A percentile compares a stretch with the other conserved stretches of the same genome.
Conservation (phyloP, 1,140 invertebrate species). For the Dufourea novaeangliae region DNA sequence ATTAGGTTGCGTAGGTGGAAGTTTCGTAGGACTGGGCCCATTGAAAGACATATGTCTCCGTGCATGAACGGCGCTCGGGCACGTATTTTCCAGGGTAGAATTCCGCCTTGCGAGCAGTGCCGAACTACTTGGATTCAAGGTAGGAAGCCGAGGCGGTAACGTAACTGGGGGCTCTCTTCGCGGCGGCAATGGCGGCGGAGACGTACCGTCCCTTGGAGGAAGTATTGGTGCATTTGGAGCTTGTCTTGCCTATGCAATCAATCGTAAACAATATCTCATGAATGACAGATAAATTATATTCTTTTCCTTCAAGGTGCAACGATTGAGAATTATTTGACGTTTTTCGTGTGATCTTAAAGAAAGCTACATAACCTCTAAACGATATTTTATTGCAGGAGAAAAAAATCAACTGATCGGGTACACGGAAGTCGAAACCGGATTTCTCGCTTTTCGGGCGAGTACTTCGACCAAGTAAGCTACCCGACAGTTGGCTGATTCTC, state of each 20-base stretch:
- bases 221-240: conserved; percentile 84
- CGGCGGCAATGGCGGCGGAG: conserved; percentile 85
- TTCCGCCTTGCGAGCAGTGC: conserved; percentile 78
- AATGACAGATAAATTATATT: background rate
- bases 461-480: too few species aligned
- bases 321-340: background rate
- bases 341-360: too few species aligned
- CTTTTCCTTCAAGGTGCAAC: background rate
- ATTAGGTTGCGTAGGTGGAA: conserved; percentile 79
- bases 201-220: conserved; percentile 83
- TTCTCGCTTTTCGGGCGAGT: too few species aligned
- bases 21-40: conserved; percentile 78
- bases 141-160: conserved; percentile 79
- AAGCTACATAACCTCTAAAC: too few species aligned
- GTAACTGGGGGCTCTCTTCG: conserved; percentile 79
- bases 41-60: conserved; percentile 80
- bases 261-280: background rate
- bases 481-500: too few species aligned
- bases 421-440: too few species aligned
- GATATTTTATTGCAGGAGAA: too few species aligned
- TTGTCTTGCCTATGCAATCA: conserved; percentile 79
- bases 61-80: conserved; percentile 69
- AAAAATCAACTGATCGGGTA: too few species aligned
- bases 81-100: conserved; percentile 77
- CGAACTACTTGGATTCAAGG: conserved; percentile 73